phyloP scores from a whole-genome alignment of 2,797 vertebrate species.

The Meriones psammophilus region DNA sequence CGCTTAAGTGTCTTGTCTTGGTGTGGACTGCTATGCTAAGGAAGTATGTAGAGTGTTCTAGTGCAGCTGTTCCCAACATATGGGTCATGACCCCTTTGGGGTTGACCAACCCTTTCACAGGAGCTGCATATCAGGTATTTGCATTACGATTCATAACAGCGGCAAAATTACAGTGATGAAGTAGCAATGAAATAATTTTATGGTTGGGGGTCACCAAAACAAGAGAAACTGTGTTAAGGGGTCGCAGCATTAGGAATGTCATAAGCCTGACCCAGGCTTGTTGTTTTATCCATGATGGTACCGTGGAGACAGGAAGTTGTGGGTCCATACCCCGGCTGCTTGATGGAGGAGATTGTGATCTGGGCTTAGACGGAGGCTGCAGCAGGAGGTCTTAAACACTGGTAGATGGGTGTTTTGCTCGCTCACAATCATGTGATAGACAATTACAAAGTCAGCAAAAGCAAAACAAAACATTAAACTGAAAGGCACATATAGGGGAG shows the following conservation, averaged over 20 bases:
- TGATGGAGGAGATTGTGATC: not conserved
- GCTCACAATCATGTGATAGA: not conserved
- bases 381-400: not conserved
- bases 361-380: conserved; percentile 7
- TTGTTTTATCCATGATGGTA: not conserved
- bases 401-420: not conserved
- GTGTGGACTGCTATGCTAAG: not conserved
- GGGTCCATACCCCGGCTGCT: not conserved
- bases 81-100: not conserved
- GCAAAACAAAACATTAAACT: not conserved
- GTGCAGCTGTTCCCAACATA: not conserved
- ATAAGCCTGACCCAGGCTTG: not conserved
- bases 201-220: not conserved
- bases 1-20: not conserved
- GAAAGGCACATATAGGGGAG: not conserved
- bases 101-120: not conserved
- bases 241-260: not conserved
- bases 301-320: not conserved
- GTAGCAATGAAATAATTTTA: not conserved
- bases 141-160: not conserved
- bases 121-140: not conserved
- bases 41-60: not conserved
- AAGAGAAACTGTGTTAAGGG: not conserved
- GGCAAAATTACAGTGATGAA: not conserved
- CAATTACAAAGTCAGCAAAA: not conserved